Evolutionary conservation across 2,797 vertebrate genomes (phyloP).

Genomic region (Remorina albescens): DNA sequence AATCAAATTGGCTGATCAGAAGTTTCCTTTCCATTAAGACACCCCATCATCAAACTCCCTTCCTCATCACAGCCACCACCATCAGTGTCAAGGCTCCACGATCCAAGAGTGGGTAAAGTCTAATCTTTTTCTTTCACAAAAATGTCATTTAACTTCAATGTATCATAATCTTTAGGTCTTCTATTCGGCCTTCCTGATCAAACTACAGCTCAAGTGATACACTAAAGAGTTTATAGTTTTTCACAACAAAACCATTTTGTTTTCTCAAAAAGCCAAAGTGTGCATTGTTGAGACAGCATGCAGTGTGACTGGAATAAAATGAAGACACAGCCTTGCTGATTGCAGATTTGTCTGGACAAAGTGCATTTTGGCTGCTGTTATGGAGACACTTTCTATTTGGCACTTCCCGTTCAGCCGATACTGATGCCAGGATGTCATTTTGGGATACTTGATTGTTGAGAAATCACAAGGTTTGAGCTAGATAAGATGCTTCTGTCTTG

Average conservation of each 20-base stretch:
- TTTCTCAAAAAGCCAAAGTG: not conserved
- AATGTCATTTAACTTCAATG: too few species aligned
- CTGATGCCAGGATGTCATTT: slow-evolving; percentile 35
- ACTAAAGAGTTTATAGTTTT: not conserved
- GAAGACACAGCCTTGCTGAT: slow-evolving; percentile 5
- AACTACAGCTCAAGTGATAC: too few species aligned
- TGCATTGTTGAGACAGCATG: slow-evolving; percentile 10
- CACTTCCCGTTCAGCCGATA: slow-evolving; percentile 21
- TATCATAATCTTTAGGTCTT: too few species aligned
- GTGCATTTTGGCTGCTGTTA: slow-evolving; percentile 17
- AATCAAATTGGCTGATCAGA: too few species aligned
- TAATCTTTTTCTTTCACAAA: too few species aligned
- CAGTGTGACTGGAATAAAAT: slow-evolving; percentile 6
- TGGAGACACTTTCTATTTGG: slow-evolving; percentile 39
- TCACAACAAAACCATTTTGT: not conserved
- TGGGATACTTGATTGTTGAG: slow-evolving; percentile 21
- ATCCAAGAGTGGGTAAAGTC: too few species aligned
- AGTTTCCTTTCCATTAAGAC: too few species aligned
- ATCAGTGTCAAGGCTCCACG: too few species aligned
- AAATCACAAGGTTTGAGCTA: slow-evolving; percentile 28
- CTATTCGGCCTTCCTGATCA: too few species aligned
- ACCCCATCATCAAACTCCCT: too few species aligned
- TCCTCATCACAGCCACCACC: too few species aligned
- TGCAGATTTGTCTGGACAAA: slow-evolving; percentile 34
- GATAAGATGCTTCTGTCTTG: not conserved